Evolutionary conservation across 2,888 invertebrate genomes (phyloP), one percentile per base, ranked within the genome.

Genomic region (Callinectes sapidus): DNA sequence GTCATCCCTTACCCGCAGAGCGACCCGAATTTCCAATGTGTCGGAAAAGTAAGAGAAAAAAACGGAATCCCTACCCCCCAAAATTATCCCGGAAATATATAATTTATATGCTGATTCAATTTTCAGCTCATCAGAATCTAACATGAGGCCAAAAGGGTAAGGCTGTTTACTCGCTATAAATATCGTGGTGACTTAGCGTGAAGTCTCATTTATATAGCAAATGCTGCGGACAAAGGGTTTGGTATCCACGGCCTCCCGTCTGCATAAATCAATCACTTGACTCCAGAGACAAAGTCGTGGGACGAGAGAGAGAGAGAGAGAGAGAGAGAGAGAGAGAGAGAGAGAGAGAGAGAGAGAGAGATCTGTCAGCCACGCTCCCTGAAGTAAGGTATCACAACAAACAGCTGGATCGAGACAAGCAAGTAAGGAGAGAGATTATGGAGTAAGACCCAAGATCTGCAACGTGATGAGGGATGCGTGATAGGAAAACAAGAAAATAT

Each of bases 181-280:
- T 81, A 81, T 81, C 81, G 5, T 6, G 28, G 32, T 35, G 35
- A 81, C 81, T 81, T 81, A 16, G 81, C 81, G 81, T 18, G 2
- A 32, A 81, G 35, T 14, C 10, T 81, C 81, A 81, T 81, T 81
- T 35, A 81, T 81, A 35, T 35, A 81, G n/a, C 35, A 35, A 81
- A 81, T 32, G 71, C 71, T 0, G 61, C n/a, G 71, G 28, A 81
- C 35, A 81, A 81, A 35, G 81, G 35, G 35, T 18, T 81, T 6
- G 81, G 35, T 16, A 16, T 14, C 81, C 16, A 35, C 35, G 14
- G 35, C 81, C 35, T 32, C 18, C 18, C 81, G 13, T 14, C 81
- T 81, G 81, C 81, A 81, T 81, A 81, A 81, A 81, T 81, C 32
- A 81, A 35, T 81, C 81, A 81, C 81, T 81, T 71, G n/a, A 23